Base-by-base conservation (phyloP, 2,113 vertebrate genomes). In the Enhydra lutris region DNA sequence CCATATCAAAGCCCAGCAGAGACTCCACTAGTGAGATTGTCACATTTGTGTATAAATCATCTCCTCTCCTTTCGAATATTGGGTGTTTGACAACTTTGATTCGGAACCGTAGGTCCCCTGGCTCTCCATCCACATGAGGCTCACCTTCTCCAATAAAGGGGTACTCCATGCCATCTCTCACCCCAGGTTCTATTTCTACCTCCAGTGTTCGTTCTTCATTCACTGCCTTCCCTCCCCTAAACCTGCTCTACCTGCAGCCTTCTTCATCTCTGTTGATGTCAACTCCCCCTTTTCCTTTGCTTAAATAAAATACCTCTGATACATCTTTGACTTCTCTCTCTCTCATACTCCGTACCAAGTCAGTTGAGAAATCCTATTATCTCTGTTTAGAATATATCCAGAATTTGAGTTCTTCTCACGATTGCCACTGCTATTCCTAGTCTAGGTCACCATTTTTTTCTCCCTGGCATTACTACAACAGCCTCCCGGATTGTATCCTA, bases 101-200 rank as follows among this genome's bases (percentile, higher is more conserved):
- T 97, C 99, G 99, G 99, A 99, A 99, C 10, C 99, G 99, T 67
- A 99, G 97, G 97, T 99, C 99, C 96, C 99, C 99, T 4, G 99
- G 99, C 76, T 99, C 99, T 26, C 99, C 99, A 47, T 99, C 99
- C 94, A 99, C 99, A 0, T 99, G 99, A 69, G 99, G 99, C 87
- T 99, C 99, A 69, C 99, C 99, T 99, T 99, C 99, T 94, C 99
- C 99, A 59, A 99, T 99, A 98, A 99, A 99, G 65, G 99, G 99
- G 88, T 99, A 99, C 89, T 99, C 99, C 99, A 99, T 99, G 89
- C 99, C 99, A 93, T 99, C 99, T 98, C 99, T 99, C 97, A 99
- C 99, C 0, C 99, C 99, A n/a, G 99, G 99, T 93, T 99, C 99
- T 67, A 99, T 99, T 98, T 99, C 99, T 52, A 99, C 99, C 97